Evolutionary conservation across 2,888 invertebrate genomes (phyloP).

Genomic region (Caenorhabditis sp.): DNA sequence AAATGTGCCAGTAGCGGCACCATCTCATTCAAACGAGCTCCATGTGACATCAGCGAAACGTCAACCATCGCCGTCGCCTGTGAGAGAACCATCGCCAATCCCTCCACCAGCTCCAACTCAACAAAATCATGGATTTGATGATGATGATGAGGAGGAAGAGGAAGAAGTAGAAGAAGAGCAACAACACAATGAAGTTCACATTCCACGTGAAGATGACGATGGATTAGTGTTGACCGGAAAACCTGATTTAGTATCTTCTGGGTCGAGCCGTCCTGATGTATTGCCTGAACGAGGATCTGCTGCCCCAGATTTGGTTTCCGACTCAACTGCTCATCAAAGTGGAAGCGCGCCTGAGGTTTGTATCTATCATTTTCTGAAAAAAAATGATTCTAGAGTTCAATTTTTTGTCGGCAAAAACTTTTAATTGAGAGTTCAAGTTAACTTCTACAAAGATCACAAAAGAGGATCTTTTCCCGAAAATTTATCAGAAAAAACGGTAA

Average conservation of each 20-base stretch:
- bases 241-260: conserved; percentile 31
- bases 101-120: conserved; percentile 20
- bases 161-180: conserved; percentile 23
- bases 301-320: conserved; percentile 39
- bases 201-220: conserved; percentile 17
- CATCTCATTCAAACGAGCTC: conserved; percentile 2
- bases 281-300: conserved; percentile 34
- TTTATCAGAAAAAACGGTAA: too few species aligned
- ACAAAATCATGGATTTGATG: conserved; percentile 2
- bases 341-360: conserved; percentile 8
- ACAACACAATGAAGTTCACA: conserved; percentile 19
- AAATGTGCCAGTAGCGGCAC: conserved; percentile 9
- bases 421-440: too few species aligned
- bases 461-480: too few species aligned
- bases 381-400: neutral
- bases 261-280: conserved; percentile 39
- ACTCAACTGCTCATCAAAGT: conserved; percentile 4
- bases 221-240: neutral
- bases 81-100: conserved; percentile 14
- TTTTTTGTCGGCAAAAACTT: too few species aligned
- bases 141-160: conserved; percentile 16
- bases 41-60: neutral
- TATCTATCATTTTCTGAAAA: neutral
- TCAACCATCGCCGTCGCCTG: conserved; percentile 24
- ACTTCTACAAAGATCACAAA: too few species aligned